Conservation (phyloP, 2,113 vertebrate genomes). For the Mesocricetus auratus region DNA sequence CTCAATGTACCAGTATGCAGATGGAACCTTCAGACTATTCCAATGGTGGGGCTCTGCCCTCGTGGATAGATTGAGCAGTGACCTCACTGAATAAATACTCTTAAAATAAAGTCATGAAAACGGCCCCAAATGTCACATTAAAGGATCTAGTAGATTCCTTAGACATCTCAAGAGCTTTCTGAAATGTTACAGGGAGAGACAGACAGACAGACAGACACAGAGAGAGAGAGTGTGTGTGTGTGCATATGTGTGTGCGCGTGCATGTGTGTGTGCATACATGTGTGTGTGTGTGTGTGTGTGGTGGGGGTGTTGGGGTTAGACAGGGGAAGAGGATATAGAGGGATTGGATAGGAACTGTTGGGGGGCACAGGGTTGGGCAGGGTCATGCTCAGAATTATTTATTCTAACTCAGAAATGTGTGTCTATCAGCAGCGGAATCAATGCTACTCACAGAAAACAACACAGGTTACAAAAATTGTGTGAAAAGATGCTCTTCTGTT, state of each 20-base stretch:
- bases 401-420: conserved; percentile 56
- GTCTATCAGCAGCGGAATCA: conserved; percentile 48
- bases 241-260: no score
- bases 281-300: background rate
- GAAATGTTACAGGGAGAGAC: background rate
- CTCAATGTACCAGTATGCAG: background rate
- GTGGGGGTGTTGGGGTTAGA: no score
- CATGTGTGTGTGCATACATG: no score
- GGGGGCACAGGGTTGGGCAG: background rate
- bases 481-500: conserved; percentile 57
- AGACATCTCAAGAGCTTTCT: background rate
- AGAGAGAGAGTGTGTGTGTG: no score
- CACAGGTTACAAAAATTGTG: conserved; percentile 41
- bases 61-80: background rate
- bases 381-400: background rate
- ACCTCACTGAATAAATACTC: background rate
- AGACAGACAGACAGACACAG: no score
- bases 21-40: background rate
- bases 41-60: background rate
- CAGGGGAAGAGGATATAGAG: background rate
- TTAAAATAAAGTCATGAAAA: background rate
- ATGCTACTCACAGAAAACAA: conserved; percentile 42
- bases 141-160: background rate
- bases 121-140: background rate
- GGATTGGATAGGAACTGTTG: background rate